phyloP scores from a whole-genome alignment of 64 coral and sea anemone species.

The Cladopsammia gracilis region DNA sequence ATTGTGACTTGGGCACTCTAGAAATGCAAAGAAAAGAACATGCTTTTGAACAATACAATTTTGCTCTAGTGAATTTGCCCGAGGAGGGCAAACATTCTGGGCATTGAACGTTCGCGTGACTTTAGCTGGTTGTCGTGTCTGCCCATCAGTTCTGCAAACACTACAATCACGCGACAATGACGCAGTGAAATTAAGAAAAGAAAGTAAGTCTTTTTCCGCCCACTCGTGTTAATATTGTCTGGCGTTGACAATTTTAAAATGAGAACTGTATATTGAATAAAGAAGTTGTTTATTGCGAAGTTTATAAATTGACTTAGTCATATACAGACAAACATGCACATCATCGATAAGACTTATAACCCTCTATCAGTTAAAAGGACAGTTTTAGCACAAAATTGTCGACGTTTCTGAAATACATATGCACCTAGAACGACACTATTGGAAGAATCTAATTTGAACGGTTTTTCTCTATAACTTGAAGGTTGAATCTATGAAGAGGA shows the following conservation, averaged over 20 bases:
- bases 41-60: not conserved
- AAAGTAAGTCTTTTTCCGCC: not conserved
- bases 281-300: not conserved
- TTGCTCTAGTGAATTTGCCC: conserved; percentile 11
- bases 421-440: not conserved
- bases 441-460: too few species aligned
- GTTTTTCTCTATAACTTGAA: too few species aligned
- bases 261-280: not conserved
- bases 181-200: not conserved
- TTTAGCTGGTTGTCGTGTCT: not conserved
- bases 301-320: not conserved
- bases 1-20: too few species aligned
- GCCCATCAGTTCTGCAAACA: conserved; percentile 7
- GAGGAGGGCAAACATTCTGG: not conserved
- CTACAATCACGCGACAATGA: not conserved
- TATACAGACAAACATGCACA: not conserved
- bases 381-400: not conserved
- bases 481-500: too few species aligned
- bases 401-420: not conserved
- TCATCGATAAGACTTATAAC: not conserved
- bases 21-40: not conserved
- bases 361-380: not conserved
- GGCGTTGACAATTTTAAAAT: not conserved
- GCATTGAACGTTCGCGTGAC: conserved; percentile 33
- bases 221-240: not conserved